These are phyloP conservation scores for Cylindroiulus punctatus DNA, from an alignment of 2,888 invertebrate genomes.

Conservation along the genomic window DNA sequence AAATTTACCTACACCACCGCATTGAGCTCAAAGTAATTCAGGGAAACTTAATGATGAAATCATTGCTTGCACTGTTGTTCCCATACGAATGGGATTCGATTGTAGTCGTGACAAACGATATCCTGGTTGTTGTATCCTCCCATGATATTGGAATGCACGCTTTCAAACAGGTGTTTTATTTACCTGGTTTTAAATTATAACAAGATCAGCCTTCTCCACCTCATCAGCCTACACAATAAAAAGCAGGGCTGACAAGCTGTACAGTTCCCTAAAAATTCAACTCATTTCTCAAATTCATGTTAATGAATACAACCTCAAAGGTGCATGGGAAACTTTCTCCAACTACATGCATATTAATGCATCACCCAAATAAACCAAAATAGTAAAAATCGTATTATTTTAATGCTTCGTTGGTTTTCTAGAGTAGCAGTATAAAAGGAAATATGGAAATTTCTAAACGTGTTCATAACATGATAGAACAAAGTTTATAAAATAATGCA, in stretches of 20 bases:
- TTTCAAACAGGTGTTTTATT: not conserved
- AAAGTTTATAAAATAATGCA: too few species aligned
- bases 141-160: not conserved
- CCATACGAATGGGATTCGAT: not conserved
- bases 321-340: not conserved
- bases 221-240: not conserved
- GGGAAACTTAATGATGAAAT: not conserved
- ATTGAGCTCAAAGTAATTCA: conserved; percentile 42
- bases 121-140: conserved; percentile 18
- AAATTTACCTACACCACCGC: not conserved
- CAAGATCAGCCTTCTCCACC: not conserved
- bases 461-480: not conserved
- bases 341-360: not conserved
- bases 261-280: not conserved
- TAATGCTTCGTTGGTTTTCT: not conserved
- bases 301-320: not conserved
- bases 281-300: not conserved
- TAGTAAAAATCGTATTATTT: not conserved
- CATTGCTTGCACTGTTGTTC: not conserved
- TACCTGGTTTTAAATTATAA: not conserved
- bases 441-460: not conserved
- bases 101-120: conserved; percentile 42
- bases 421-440: too few species aligned
- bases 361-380: not conserved
- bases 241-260: not conserved